Evolutionary conservation across 2,888 invertebrate genomes (phyloP), one percentile per base, ranked within the genome.

Genomic region (Rhogogaster chlorosoma): DNA sequence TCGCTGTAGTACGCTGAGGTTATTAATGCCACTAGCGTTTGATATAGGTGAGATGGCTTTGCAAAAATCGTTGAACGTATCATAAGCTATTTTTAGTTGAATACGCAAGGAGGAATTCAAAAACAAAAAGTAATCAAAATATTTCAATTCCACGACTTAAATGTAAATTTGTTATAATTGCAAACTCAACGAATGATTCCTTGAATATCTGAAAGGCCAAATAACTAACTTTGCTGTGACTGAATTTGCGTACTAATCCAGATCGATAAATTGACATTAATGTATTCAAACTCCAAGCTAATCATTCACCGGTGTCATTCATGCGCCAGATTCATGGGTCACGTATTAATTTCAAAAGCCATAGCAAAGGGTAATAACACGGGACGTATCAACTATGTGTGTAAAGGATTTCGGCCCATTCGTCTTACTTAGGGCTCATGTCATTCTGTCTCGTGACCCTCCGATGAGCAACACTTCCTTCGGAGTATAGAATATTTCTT

Each of bases 241-340:
- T 36, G 70, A n/a, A 70, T 9, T 1, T 36, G 29, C 36, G 15
- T 18, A 36, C 32, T n/a, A 70, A 22, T 4, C 42, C 22, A 42
- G 36, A 45, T 45, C 75, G 18, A 78, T 78, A 57, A 57, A 78
- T 53, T 57, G 18, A 9, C 1, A 15, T 78, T 53, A 10, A 78
- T 26, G 53, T 61, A 29, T 61, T 36, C 80, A 61, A 61, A 36
- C 61, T 36, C 38, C 80, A 22, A n/a, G 32, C 57, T 61, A 80
- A 61, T 80, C 36, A 80, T 80, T 80, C 80, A 80, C 80, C 32
- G 49, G n/a, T 22, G 42, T 80, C 80, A 80, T 36, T 61, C 18
- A 53, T 45, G 49, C 18, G 32, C 53, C 22, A 73, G 22, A 42
- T n/a, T 49, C 15, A 49, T 22, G n/a, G 36, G 61, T 29, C 80